phyloP scores from a whole-genome alignment of 53 echinoderm and acorn worm species.

The Mesocentrotus franciscanus region DNA sequence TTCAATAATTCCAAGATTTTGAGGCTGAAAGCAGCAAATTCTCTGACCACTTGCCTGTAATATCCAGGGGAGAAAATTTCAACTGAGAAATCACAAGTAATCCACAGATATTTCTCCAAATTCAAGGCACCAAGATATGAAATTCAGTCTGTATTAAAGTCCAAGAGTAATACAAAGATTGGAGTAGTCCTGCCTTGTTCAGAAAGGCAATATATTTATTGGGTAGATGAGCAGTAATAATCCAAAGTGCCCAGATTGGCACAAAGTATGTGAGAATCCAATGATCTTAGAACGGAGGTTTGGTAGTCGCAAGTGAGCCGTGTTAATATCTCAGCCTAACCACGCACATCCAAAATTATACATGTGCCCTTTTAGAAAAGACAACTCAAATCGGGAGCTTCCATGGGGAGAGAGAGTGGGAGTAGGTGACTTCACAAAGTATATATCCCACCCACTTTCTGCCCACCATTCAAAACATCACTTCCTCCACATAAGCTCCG shows the following conservation, averaged over 20 bases:
- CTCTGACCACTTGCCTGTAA: slow-evolving; percentile 30
- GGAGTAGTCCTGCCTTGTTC: not conserved
- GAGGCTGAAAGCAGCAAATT: not conserved
- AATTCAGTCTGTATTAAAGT: not conserved
- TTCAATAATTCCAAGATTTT: slow-evolving; percentile 33
- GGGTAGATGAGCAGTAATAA: slow-evolving; percentile 1
- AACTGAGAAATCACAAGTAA: slow-evolving; percentile 44
- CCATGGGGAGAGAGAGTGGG: slow-evolving; percentile 9
- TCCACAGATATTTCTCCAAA: slow-evolving; percentile 47
- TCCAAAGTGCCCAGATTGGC: slow-evolving; percentile 41
- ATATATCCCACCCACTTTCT: slow-evolving; percentile 44
- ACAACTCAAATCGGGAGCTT: not conserved
- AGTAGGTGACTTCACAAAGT: not conserved
- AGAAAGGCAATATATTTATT: not conserved
- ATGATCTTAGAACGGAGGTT: not conserved
- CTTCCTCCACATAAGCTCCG: slow-evolving; percentile 16
- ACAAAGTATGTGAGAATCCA: slow-evolving; percentile 31
- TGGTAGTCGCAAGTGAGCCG: not conserved
- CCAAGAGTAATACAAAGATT: not conserved
- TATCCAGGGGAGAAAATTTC: slow-evolving; percentile 28
- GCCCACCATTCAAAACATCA: slow-evolving; percentile 54
- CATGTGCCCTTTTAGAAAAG: slow-evolving; percentile 4
- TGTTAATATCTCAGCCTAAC: slow-evolving; percentile 37
- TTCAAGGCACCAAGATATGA: not conserved
- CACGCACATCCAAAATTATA: slow-evolving; percentile 48